Conservation (phyloP, 2,797 vertebrate species). For the Rhabdophis nuchalis region DNA sequence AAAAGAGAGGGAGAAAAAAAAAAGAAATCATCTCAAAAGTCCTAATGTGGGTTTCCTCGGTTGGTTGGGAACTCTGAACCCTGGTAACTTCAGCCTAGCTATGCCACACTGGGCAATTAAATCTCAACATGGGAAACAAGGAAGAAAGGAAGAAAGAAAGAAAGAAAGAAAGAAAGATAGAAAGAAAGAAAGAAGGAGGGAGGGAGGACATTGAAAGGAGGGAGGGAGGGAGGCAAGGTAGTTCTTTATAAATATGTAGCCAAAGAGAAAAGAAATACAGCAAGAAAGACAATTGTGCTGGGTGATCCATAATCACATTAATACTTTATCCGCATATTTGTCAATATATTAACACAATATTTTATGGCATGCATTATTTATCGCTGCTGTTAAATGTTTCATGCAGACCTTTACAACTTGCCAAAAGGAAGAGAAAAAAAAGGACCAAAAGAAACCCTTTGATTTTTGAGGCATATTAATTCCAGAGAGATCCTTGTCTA, state of each 20-base stretch:
- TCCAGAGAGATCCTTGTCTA: conserved; percentile 36
- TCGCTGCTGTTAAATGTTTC: conserved; percentile 70
- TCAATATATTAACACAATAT: conserved; percentile 74
- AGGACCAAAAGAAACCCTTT: conserved; percentile 26
- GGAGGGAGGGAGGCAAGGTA: background rate
- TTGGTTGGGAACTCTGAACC: background rate
- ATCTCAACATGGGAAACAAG: background rate
- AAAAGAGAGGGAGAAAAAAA: background rate
- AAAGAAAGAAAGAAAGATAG: too few relatives aligned
- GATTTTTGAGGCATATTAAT: conserved; percentile 68
- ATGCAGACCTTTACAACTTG: conserved; percentile 67
- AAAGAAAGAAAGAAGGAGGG: too few relatives aligned
- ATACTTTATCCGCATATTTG: conserved; percentile 74
- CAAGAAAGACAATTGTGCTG: conserved; percentile 51
- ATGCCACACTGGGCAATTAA: background rate
- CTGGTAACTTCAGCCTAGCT: background rate
- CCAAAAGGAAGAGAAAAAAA: background rate
- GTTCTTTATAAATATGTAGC: conserved; percentile 51
- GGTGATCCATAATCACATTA: conserved; percentile 72
- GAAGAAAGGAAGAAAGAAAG: too few relatives aligned
- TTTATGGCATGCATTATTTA: conserved; percentile 77
- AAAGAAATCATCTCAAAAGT: background rate
- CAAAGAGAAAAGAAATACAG: conserved; percentile 25
- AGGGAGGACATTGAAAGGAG: background rate
- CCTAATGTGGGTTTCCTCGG: background rate